A percentile compares a stretch with the other conserved stretches of the same genome.
Conservation (phyloP, 2,888 invertebrate genomes). For the Acronicta alni region DNA sequence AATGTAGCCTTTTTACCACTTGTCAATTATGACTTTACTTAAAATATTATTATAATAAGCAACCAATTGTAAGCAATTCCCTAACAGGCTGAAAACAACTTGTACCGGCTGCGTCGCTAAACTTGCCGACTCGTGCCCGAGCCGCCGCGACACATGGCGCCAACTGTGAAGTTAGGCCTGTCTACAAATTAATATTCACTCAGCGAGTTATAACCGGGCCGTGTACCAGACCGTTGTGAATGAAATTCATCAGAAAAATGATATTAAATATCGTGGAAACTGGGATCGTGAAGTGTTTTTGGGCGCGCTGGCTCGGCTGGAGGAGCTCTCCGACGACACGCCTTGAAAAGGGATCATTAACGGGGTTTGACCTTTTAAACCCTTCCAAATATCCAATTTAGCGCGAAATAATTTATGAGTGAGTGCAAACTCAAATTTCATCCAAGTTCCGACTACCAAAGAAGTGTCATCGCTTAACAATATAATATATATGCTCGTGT, state of each 20-base stretch:
- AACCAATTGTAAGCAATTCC: background rate
- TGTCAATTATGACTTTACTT: background rate
- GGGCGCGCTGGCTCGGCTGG: background rate
- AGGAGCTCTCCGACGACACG: background rate
- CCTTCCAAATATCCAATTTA: slow-evolving; percentile 1
- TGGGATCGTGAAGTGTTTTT: background rate
- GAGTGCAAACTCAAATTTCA: too few relatives aligned
- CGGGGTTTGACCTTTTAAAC: slow-evolving; percentile 3
- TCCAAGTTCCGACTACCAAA: background rate
- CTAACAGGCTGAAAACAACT: background rate
- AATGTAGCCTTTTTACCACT: background rate
- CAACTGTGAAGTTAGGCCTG: background rate
- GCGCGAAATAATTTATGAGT: background rate
- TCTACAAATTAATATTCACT: background rate
- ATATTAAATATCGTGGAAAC: background rate
- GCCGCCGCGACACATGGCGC: background rate
- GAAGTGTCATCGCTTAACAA: too few relatives aligned
- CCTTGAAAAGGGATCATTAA: background rate
- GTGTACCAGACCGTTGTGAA: background rate
- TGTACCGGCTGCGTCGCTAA: background rate
- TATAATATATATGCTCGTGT: too few relatives aligned
- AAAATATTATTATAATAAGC: background rate
- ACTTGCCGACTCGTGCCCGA: background rate
- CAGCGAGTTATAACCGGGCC: background rate
- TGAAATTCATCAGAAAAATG: background rate